Evolutionary conservation across 37 sponge, comb jelly and placozoan genomes (phyloP).

Genomic region (Tethya wilhelma): DNA sequence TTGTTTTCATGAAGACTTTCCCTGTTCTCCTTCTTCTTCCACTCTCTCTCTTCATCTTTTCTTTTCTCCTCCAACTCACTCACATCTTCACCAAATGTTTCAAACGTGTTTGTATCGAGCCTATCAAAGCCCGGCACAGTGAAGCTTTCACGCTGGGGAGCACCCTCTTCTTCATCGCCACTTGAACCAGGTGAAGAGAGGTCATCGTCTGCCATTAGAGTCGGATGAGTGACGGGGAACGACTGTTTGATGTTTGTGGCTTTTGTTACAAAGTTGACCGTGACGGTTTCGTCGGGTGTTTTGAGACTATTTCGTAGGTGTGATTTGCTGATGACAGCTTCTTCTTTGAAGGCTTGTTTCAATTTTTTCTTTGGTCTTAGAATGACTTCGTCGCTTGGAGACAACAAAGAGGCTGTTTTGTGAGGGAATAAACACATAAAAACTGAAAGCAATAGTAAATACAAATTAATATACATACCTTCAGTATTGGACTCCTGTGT

Average conservation of each 20-base stretch:
- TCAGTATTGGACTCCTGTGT: too few species aligned
- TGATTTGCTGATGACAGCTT: slow-evolving; percentile 17
- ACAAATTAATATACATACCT: too few species aligned
- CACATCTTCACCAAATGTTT: slow-evolving; percentile 31
- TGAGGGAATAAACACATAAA: too few species aligned
- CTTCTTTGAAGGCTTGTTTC: slow-evolving; percentile 1
- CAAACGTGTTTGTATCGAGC: slow-evolving; percentile 14
- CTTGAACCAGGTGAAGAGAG: slow-evolving; percentile 16
- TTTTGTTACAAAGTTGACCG: slow-evolving; percentile 17
- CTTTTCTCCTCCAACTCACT: neutral
- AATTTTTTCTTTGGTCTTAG: neutral
- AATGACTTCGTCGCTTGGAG: neutral
- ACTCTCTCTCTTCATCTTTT: slow-evolving; percentile 9
- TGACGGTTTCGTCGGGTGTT: slow-evolving; percentile 31
- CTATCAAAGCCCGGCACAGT: slow-evolving; percentile 21
- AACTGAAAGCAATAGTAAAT: too few species aligned
- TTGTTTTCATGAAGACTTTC: neutral
- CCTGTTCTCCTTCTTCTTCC: neutral
- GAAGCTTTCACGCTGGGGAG: slow-evolving; percentile 13
- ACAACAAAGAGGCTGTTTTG: too few species aligned
- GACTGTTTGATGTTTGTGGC: slow-evolving; percentile 15
- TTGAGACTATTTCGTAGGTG: slow-evolving; percentile 12
- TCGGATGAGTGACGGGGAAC: slow-evolving; percentile 22
- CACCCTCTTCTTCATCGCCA: slow-evolving; percentile 15
- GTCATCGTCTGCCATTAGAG: slow-evolving; percentile 12